These are phyloP conservation scores for Phyto melanocephala DNA, from an alignment of 2,888 invertebrate species.

Conservation along the genomic window DNA sequence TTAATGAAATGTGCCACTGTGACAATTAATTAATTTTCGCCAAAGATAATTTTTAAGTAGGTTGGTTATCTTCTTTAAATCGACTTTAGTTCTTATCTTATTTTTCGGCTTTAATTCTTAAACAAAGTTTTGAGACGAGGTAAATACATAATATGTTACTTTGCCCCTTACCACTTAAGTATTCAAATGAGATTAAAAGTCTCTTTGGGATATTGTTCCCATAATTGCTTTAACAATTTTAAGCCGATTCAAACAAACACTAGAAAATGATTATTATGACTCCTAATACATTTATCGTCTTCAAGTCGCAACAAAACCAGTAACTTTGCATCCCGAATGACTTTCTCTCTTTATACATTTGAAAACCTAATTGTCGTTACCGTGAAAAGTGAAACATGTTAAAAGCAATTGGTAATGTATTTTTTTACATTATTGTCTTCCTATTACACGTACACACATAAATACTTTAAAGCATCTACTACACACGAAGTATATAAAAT, in stretches of 20 bases:
- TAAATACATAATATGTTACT: neutral
- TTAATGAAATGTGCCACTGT: no score
- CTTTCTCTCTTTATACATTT: neutral
- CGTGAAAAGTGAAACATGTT: neutral
- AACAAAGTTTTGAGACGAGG: no score
- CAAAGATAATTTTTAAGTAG: no score
- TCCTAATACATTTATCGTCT: neutral
- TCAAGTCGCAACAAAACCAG: slow-evolving; percentile 8
- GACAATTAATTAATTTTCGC: no score
- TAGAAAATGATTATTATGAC: neutral
- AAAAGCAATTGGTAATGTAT: slow-evolving; percentile 6
- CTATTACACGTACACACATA: neutral
- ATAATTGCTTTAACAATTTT: slow-evolving; percentile 32
- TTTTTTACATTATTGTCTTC: slow-evolving; percentile 9
- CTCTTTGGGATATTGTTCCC: neutral
- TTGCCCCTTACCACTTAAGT: neutral
- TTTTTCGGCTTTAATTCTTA: no score
- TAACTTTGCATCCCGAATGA: neutral
- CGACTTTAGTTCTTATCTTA: no score
- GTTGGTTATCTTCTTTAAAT: no score
- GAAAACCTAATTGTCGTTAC: slow-evolving; percentile 28
- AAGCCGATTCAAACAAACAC: slow-evolving; percentile 17
- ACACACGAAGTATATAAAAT: no score
- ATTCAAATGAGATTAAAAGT: neutral
- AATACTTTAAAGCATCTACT: no score